Conservation (phyloP, 2,113 vertebrate species). For the Megalops atlanticus region DNA sequence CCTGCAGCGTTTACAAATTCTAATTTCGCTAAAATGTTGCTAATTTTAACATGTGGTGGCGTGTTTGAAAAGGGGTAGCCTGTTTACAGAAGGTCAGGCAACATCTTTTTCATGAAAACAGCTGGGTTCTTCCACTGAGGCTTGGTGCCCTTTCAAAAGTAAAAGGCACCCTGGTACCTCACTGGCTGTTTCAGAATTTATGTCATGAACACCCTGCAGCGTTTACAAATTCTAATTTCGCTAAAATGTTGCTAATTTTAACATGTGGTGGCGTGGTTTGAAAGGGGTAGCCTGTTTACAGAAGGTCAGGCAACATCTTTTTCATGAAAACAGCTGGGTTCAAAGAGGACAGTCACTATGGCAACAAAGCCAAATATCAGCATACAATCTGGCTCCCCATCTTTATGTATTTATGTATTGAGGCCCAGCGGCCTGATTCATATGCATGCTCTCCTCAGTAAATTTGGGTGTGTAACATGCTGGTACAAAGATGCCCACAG, state of each 20-base stretch:
- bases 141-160: too few relatives aligned
- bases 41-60: too few relatives aligned
- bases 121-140: not conserved
- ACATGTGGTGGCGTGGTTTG: too few relatives aligned
- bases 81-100: slow-evolving; percentile 11
- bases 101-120: not conserved
- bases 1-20: not conserved
- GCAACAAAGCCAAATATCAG: slow-evolving; percentile 25
- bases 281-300: not conserved
- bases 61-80: not conserved
- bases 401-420: not conserved
- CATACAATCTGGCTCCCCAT: slow-evolving; percentile 3
- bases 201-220: not conserved
- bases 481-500: not conserved
- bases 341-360: slow-evolving; percentile 28
- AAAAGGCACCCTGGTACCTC: not conserved
- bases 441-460: not conserved
- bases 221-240: not conserved
- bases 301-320: slow-evolving; percentile 10
- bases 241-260: too few relatives aligned
- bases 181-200: not conserved
- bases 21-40: not conserved
- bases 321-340: not conserved
- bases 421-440: not conserved
- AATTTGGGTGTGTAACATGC: not conserved